Evolutionary conservation across 2,888 invertebrate species (phyloP).

Genomic region (Diaphora mendica): DNA sequence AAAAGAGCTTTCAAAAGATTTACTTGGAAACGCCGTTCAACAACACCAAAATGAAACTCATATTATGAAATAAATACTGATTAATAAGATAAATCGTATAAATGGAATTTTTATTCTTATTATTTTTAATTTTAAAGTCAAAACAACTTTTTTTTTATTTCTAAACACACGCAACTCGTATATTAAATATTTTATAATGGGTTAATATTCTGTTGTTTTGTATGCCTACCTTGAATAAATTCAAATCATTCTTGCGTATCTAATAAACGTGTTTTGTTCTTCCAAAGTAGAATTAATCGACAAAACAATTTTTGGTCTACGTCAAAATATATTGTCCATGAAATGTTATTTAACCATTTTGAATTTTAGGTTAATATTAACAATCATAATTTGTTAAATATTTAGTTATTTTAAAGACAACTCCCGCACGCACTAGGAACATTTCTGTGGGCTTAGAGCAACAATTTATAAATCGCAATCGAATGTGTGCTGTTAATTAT

Average conservation of each 20-base stretch:
- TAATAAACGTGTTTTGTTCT: constrained; percentile 2
- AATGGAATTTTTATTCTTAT: background rate
- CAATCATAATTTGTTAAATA: background rate
- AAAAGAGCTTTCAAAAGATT: background rate
- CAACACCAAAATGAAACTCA: background rate
- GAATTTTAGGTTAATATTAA: background rate
- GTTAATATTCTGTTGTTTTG: background rate
- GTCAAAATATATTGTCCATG: background rate
- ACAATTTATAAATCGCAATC: no score
- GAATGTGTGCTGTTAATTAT: no score
- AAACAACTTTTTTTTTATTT: background rate
- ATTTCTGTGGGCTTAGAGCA: no score
- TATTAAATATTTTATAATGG: background rate
- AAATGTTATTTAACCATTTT: constrained; percentile 1
- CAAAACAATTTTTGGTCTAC: constrained; percentile 1
- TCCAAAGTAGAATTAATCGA: background rate
- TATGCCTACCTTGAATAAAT: constrained; percentile 6
- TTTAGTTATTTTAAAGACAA: background rate
- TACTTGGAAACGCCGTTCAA: background rate
- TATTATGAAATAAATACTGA: background rate
- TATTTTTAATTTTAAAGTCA: background rate
- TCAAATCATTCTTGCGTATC: constrained; percentile 17
- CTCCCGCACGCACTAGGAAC: no score
- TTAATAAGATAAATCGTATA: background rate
- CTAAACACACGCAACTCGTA: background rate